phyloP scores from a whole-genome alignment of 2,888 invertebrate genomes.

The Ichneumon xanthorius region DNA sequence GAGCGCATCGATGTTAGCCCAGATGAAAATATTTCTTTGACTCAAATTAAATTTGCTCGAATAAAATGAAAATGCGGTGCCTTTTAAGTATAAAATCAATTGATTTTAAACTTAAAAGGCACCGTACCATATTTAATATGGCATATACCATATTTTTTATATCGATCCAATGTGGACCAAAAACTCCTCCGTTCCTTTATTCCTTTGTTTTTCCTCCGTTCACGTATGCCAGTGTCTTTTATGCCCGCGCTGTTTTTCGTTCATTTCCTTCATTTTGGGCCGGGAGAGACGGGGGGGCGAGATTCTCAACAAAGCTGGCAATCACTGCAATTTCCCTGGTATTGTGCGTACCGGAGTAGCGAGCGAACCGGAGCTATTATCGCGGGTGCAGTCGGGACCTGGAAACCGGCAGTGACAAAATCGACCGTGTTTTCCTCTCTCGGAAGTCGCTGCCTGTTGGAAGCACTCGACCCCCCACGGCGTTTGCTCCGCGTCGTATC shows the following conservation, averaged over 20 bases:
- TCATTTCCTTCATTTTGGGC: conserved; percentile 42
- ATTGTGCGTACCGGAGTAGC: conserved; percentile 44
- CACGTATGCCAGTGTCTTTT: conserved; percentile 2
- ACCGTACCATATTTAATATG: too few relatives aligned
- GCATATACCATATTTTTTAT: background rate
- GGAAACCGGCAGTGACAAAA: conserved; percentile 24
- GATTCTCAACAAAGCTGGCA: conserved; percentile 59
- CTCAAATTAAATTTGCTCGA: too few relatives aligned
- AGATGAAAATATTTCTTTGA: too few relatives aligned
- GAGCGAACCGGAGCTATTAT: conserved; percentile 46
- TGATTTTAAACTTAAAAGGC: too few relatives aligned
- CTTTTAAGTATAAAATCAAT: too few relatives aligned
- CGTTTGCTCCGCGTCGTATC: conserved; percentile 14
- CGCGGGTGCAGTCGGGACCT: conserved; percentile 43
- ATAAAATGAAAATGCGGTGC: too few relatives aligned
- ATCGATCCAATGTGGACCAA: background rate
- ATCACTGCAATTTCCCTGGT: conserved; percentile 63
- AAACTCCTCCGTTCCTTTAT: background rate
- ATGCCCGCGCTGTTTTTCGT: conserved; percentile 19
- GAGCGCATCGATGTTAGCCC: too few relatives aligned
- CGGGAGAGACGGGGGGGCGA: conserved; percentile 12
- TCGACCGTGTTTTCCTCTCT: conserved; percentile 36
- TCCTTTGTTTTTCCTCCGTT: background rate
- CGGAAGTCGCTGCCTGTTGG: conserved; percentile 15
- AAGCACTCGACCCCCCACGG: background rate